Conservation (phyloP, 2,113 vertebrate genomes). For the Aleadryas rufinucha region DNA sequence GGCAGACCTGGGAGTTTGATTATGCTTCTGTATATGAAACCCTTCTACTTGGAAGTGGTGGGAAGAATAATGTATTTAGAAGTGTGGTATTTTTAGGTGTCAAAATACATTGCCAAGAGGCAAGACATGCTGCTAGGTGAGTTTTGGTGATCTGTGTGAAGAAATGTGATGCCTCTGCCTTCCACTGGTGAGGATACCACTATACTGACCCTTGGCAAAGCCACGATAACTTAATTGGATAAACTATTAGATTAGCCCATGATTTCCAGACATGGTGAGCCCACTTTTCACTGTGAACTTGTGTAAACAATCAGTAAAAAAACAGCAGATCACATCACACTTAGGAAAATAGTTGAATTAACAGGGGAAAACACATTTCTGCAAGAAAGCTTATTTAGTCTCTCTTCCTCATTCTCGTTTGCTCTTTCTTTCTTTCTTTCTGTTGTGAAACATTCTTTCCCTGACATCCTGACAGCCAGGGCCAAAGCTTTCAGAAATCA, state of each 20-base stretch:
- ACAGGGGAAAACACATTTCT: neutral
- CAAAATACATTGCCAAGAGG: neutral
- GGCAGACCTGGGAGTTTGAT: neutral
- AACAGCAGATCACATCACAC: neutral
- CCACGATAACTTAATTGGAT: neutral
- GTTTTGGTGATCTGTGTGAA: neutral
- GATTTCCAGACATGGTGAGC: neutral
- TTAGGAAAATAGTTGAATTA: neutral
- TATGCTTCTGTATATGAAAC: neutral
- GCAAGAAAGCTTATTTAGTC: neutral
- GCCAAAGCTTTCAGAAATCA: conserved; percentile 75
- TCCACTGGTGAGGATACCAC: neutral
- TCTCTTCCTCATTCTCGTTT: neutral
- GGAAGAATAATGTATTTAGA: neutral
- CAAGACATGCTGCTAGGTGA: neutral
- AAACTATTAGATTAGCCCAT: neutral
- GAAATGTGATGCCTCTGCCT: neutral
- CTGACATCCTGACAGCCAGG: conserved; percentile 63
- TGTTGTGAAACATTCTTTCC: conserved; percentile 34
- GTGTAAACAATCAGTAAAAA: neutral
- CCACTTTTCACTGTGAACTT: neutral
- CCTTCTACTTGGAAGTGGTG: fast-evolving
- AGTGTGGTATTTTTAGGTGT: neutral
- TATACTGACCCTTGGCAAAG: neutral
- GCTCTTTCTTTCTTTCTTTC: neutral